phyloP scores from a whole-genome alignment of 2,113 vertebrate species.

The Rhinolophus ferrumequinum region DNA sequence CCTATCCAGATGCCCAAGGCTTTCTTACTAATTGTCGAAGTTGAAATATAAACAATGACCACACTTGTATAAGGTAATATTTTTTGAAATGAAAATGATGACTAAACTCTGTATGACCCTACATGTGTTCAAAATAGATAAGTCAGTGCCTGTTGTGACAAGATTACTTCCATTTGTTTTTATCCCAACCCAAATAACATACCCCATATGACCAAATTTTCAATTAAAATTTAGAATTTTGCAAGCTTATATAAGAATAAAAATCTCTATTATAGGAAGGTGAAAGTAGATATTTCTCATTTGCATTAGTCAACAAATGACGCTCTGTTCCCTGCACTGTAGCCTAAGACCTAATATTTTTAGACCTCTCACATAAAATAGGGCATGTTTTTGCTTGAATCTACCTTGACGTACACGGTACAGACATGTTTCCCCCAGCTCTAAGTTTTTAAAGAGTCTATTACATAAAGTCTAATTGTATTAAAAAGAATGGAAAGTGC shows the following conservation, averaged over 20 bases:
- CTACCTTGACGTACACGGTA: background rate
- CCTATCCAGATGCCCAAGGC: background rate
- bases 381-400: background rate
- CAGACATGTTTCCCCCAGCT: background rate
- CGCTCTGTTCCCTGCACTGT: background rate
- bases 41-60: background rate
- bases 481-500: background rate
- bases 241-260: background rate
- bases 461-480: background rate
- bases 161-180: background rate
- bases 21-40: background rate
- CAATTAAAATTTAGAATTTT: conserved; percentile 29
- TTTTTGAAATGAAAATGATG: background rate
- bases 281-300: background rate
- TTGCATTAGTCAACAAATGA: background rate
- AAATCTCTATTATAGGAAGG: background rate
- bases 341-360: background rate
- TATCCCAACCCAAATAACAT: background rate
- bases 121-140: background rate
- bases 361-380: background rate
- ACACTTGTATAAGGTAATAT: background rate
- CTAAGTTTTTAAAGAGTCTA: background rate
- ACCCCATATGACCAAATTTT: background rate
- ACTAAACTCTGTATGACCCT: background rate
- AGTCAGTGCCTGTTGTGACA: background rate